phyloP scores from a whole-genome alignment of 2,888 invertebrate species.

The Cryptus viduatorius region DNA sequence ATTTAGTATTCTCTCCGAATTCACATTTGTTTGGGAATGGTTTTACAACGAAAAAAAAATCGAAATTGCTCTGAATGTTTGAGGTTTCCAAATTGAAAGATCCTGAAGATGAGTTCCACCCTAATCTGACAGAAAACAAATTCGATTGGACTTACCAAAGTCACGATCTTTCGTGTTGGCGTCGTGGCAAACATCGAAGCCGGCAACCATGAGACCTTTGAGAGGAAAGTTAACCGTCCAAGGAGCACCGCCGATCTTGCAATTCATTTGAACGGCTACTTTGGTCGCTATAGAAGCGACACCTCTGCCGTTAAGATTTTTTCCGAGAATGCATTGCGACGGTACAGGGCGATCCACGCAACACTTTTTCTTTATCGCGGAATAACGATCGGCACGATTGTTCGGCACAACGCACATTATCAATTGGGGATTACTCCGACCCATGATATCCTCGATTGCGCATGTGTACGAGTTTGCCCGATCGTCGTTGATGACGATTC shows the following conservation, averaged over 20 bases:
- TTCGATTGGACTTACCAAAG: slow-evolving; percentile 84
- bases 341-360: slow-evolving; percentile 91
- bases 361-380: slow-evolving; percentile 95
- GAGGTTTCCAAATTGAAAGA: neutral
- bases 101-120: neutral
- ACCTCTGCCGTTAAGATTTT: slow-evolving; percentile 87
- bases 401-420: slow-evolving; percentile 89
- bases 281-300: slow-evolving; percentile 95
- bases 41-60: too few relatives aligned
- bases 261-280: slow-evolving; percentile 96
- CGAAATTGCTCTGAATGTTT: neutral
- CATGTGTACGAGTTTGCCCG: slow-evolving; percentile 87
- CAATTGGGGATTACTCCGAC: slow-evolving; percentile 87
- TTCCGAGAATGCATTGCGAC: slow-evolving; percentile 87
- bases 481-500: slow-evolving; percentile 87
- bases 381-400: slow-evolving; percentile 90
- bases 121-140: slow-evolving; percentile 85
- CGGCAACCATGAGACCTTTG: slow-evolving; percentile 91
- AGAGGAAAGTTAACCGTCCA: slow-evolving; percentile 92
- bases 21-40: too few relatives aligned
- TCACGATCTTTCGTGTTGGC: slow-evolving; percentile 87
- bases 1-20: too few relatives aligned
- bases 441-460: slow-evolving; percentile 87
- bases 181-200: slow-evolving; percentile 96
- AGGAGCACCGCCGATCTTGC: slow-evolving; percentile 96